Conservation (phyloP, 64 coral and sea anemone genomes). For the Pocillopora damicornis region DNA sequence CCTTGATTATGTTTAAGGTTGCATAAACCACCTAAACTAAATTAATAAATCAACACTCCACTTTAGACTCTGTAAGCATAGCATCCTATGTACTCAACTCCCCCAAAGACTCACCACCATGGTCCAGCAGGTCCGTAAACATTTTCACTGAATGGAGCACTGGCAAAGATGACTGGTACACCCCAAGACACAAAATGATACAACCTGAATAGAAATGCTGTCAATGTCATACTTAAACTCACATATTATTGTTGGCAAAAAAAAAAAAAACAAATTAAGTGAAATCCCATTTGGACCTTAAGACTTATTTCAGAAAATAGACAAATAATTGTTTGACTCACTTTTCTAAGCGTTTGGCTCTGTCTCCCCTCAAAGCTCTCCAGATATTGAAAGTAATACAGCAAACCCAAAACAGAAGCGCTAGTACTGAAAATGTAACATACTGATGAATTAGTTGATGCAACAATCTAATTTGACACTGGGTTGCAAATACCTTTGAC, state of each 20-base stretch:
- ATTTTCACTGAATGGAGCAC: constrained; percentile 54
- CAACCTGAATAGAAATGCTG: background rate
- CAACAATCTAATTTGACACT: too few species aligned
- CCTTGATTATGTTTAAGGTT: too few species aligned
- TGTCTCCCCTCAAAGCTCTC: constrained; percentile 73
- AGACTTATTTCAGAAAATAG: background rate
- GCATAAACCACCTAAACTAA: background rate
- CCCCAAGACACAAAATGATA: constrained; percentile 76
- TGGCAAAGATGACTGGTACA: constrained; percentile 35
- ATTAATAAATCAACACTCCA: background rate
- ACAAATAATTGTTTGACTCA: constrained; percentile 9
- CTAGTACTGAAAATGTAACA: constrained; percentile 56
- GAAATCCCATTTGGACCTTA: background rate
- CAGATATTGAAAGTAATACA: constrained; percentile 96
- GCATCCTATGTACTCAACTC: background rate
- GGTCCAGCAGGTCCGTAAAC: constrained; percentile 91
- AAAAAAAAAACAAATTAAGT: background rate
- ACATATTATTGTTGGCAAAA: background rate
- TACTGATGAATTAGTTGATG: background rate
- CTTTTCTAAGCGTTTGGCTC: constrained; percentile 83
- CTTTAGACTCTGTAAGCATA: background rate
- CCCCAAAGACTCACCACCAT: constrained; percentile 81
- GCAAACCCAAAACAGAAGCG: constrained; percentile 78
- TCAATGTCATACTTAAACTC: background rate
- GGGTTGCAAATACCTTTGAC: too few species aligned